phyloP scores from a whole-genome alignment of 2,888 invertebrate genomes.

The Aphrophora alni region DNA sequence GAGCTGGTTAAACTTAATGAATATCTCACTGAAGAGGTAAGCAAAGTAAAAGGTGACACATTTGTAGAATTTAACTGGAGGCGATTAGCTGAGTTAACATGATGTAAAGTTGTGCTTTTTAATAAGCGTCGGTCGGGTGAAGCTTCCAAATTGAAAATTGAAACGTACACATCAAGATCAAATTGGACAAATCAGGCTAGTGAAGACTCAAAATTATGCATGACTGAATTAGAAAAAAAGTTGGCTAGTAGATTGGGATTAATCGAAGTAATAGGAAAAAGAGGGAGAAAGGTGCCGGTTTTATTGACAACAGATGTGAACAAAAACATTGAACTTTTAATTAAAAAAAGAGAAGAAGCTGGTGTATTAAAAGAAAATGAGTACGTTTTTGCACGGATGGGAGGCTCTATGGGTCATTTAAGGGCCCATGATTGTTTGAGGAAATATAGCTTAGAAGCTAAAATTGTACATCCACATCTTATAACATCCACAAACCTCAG shows the following conservation, averaged over 20 bases:
- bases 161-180: neutral
- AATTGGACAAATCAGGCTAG: neutral
- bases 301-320: neutral
- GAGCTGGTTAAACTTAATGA: neutral
- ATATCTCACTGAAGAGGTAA: neutral
- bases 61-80: neutral
- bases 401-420: neutral
- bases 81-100: neutral
- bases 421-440: conserved; percentile 9
- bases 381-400: neutral
- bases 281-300: neutral
- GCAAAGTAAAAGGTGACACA: neutral
- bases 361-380: neutral
- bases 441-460: neutral
- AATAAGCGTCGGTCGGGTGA: neutral
- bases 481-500: neutral
- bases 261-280: neutral
- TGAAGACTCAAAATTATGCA: neutral
- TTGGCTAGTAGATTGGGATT: neutral
- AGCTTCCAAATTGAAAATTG: neutral
- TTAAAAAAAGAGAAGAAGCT: neutral
- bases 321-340: neutral
- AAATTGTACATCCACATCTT: neutral
- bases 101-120: neutral
- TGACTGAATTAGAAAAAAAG: conserved; percentile 3